Base-by-base conservation (phyloP, 1,140 invertebrate genomes). In the Drosophila orena region DNA sequence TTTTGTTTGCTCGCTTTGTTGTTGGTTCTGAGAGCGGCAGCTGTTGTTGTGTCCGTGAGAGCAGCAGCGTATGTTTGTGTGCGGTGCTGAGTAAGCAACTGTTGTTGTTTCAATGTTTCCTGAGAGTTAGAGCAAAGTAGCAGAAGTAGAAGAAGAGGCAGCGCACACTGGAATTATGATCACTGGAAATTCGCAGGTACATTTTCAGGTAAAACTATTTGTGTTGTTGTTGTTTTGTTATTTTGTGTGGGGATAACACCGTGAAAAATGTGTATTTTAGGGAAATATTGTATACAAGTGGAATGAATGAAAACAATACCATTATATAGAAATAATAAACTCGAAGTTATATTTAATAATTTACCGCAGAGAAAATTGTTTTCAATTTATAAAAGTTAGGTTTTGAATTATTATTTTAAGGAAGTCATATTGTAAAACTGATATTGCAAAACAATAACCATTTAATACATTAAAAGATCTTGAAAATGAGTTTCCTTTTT, bases 21-120 rank as follows among this genome's bases (percentile, higher is more conserved):
- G 78, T 86, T 86, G 69, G 80, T 85, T 81, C 54, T 81, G 74
- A 85, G 81, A 85, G 81, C 55, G 15, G 61, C 61, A 79, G 80
- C 50, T 49, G 79, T 57, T 52, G 49, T 46, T 7, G 17, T 46
- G 4, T 15, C 47, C 22, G 15, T 35, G 49, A 44, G 54, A 15
- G 47, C 27, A 14, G 10, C 40, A 24, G 15, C 10, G 27, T 38
- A 14, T 14, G 37, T 38, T 20, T 22, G 6, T 20, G 10, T n/a
- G 14, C 2, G 14, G 47, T 17, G 20, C 66, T 59, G 65, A 65
- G 75, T 40, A 56, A 52, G 58, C 40, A 71, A 60, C 62, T 77
- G 57, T 64, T 53, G 65, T 46, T 81, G 73, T 77, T 84, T 74
- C 62, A 85, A 85, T 85, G 81, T 86, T 86, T 73, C 44, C 73